Conservation (phyloP, 37 sponge, comb jelly and placozoan species). For the Axinella damicornis region DNA sequence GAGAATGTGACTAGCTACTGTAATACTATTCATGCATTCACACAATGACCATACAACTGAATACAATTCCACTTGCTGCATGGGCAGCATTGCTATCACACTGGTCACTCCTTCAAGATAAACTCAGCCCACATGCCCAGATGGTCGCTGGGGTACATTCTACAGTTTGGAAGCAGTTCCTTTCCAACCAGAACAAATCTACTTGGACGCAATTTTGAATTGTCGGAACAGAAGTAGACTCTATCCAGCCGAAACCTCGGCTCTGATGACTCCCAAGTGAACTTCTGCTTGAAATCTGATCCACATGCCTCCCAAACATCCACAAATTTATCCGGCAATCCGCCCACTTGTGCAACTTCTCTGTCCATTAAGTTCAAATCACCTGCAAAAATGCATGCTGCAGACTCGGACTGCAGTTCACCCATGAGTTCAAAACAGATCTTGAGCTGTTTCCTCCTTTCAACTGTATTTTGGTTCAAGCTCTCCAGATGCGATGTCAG, state of each 20-base stretch:
- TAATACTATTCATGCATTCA: too few relatives aligned
- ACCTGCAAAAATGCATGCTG: slow-evolving; percentile 69
- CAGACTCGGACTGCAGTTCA: not conserved
- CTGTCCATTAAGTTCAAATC: slow-evolving; percentile 66
- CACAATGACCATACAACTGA: too few relatives aligned
- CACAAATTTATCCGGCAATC: slow-evolving; percentile 30
- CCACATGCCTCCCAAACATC: slow-evolving; percentile 77
- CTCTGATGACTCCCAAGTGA: slow-evolving; percentile 68
- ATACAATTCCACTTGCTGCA: too few relatives aligned
- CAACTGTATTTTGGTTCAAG: slow-evolving; percentile 29
- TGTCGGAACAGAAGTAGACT: slow-evolving; percentile 33
- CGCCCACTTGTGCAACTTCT: slow-evolving; percentile 49
- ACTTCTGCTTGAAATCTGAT: slow-evolving; percentile 31
- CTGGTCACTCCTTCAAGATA: not conserved
- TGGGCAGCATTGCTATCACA: too few relatives aligned
- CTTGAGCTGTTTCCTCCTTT: slow-evolving; percentile 57
- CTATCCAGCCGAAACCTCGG: slow-evolving; percentile 66
- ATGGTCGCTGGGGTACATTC: slow-evolving; percentile 74
- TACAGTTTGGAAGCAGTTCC: slow-evolving; percentile 3
- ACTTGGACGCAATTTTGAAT: slow-evolving; percentile 5
- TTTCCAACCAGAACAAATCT: slow-evolving; percentile 63
- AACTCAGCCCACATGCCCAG: slow-evolving; percentile 65
- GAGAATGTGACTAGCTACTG: too few relatives aligned
- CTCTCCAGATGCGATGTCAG: slow-evolving; percentile 78
- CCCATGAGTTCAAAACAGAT: slow-evolving; percentile 9